Percentiles rank a stretch among this genome's conserved stretches.
phyloP scores from a whole-genome alignment of 2,888 invertebrate species.

The Sesia apiformis region DNA sequence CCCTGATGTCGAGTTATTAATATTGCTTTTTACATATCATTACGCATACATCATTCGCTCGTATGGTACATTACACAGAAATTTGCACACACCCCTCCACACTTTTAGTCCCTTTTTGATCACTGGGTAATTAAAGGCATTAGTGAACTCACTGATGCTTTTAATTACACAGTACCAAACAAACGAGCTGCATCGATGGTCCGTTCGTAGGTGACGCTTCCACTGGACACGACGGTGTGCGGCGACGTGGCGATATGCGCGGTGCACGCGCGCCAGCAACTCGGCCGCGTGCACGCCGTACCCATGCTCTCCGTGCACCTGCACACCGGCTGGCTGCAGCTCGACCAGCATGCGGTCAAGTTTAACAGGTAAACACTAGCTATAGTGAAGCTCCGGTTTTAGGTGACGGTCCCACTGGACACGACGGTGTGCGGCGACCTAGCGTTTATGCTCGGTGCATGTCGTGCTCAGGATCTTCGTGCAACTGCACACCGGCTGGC shows the following conservation, averaged over 20 bases:
- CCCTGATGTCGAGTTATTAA: no score
- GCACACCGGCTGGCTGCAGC: conserved; percentile 89
- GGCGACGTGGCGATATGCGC: conserved; percentile 90
- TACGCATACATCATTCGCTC: no score
- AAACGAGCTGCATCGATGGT: no score
- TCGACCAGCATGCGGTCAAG: conserved; percentile 82
- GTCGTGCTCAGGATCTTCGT: conserved; percentile 90
- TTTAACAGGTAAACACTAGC: conserved; percentile 78
- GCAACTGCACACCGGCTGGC: conserved; percentile 92
- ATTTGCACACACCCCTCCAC: no score
- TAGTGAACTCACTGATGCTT: no score
- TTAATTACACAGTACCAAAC: no score
- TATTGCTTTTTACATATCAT: no score
- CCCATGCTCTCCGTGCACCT: conserved; percentile 92
- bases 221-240: conserved; percentile 83
- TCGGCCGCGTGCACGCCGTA: conserved; percentile 86
- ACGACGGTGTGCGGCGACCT: conserved; percentile 90
- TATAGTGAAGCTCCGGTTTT: no score
- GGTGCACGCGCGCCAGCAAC: conserved; percentile 91
- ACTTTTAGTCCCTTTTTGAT: no score
- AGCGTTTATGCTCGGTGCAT: conserved; percentile 85
- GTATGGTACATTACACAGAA: no score
- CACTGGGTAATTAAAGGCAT: no score
- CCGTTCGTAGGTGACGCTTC: conserved; percentile 62
- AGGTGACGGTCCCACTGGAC: conserved; percentile 79